Conservation (phyloP, 2,888 invertebrate genomes). For the Sinelater perroti region DNA sequence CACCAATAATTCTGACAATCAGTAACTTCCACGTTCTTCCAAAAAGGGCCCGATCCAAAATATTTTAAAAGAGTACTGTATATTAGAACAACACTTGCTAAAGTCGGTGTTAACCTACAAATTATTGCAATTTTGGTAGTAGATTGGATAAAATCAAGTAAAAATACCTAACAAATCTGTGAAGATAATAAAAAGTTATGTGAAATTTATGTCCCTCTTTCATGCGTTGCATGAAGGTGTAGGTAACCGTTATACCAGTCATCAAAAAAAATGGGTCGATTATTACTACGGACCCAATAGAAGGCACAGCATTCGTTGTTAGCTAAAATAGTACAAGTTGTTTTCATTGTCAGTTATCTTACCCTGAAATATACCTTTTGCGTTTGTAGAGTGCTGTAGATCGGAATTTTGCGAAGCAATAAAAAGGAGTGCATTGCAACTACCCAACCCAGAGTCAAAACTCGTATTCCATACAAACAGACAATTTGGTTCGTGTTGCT, state of each 20-base stretch:
- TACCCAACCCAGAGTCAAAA: background rate
- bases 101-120: conserved; percentile 41
- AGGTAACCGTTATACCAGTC: too few species aligned
- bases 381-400: too few species aligned
- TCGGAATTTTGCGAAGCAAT: background rate
- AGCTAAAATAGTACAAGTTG: too few species aligned
- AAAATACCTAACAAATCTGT: background rate
- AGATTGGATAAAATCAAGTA: background rate
- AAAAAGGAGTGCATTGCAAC: background rate
- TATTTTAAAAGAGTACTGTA: conserved; percentile 41
- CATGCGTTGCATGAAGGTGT: background rate
- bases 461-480: background rate
- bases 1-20: conserved; percentile 63
- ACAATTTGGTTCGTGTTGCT: background rate
- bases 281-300: too few species aligned
- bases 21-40: too few species aligned
- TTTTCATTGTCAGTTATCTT: too few species aligned
- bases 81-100: conserved; percentile 55
- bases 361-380: too few species aligned
- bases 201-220: background rate
- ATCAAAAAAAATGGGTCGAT: too few species aligned
- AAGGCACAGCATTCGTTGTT: too few species aligned
- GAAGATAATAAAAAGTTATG: background rate
- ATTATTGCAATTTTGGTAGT: background rate
- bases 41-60: conserved; percentile 51